Evolutionary conservation across 2,888 invertebrate genomes (phyloP).

Genomic region (Desoria tigrina): DNA sequence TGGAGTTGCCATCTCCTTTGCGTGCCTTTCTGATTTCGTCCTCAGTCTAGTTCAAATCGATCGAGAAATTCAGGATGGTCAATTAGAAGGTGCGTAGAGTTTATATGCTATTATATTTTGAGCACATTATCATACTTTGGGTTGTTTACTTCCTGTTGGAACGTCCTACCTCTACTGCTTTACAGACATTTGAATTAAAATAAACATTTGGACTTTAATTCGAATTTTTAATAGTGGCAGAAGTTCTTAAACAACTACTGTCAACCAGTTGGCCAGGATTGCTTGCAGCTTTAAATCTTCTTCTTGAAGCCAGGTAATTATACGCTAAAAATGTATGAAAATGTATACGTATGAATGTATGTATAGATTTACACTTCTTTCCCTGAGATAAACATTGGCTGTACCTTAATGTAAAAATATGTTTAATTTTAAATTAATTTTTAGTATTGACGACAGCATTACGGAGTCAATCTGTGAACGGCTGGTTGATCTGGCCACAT

Average conservation of each 20-base stretch:
- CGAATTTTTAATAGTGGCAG: conserved; percentile 37
- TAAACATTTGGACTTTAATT: no score
- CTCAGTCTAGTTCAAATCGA: conserved; percentile 72
- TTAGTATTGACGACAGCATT: conserved; percentile 84
- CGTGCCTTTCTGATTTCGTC: conserved; percentile 87
- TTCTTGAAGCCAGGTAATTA: conserved; percentile 81
- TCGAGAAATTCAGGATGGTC: conserved; percentile 65
- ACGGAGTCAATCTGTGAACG: conserved; percentile 89
- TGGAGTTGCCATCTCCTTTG: conserved; percentile 92
- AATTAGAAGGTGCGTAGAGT: conserved; percentile 35
- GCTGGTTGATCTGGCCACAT: conserved; percentile 83
- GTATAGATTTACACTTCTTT: no score
- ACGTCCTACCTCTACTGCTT: no score
- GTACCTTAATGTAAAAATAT: no score
- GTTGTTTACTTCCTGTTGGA: no score
- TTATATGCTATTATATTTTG: no score
- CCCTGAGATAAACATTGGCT: neutral
- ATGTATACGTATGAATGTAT: neutral
- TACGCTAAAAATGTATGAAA: neutral
- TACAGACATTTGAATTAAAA: no score
- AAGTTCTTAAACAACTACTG: conserved; percentile 66
- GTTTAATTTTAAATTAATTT: neutral
- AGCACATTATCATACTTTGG: neutral
- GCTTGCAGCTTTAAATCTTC: conserved; percentile 83
- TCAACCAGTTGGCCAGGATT: conserved; percentile 95